Evolutionary conservation across 2,113 vertebrate species (phyloP), one percentile per base, ranked within the genome.

Genomic region (Cygnus buccinator): DNA sequence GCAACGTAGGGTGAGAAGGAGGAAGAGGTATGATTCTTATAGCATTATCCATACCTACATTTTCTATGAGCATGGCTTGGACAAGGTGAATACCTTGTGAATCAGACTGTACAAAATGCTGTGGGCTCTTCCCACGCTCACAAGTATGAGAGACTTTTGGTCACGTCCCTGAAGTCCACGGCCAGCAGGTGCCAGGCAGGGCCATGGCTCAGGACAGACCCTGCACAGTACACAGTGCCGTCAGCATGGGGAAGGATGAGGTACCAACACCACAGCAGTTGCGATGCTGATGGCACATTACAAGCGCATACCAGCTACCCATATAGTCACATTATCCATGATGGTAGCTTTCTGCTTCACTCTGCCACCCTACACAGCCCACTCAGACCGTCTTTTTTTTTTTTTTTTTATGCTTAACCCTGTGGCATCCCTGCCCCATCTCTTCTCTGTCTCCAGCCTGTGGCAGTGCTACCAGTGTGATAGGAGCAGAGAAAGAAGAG

Each of bases 181-280:
- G 13, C 6, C 41, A 43, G 61, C 29, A 46, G 39, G 26, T 26
- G 41, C 52, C 46, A 48, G 52, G 20, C 25, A 62, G 31, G 68
- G 37, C 15, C 50, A 17, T 43, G 37, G 8, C 17, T 55, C 44
- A 44, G 61, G 52, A 67, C 61, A 28, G 46, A 29, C 76, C 50
- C 26, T 37, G 35, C 31, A 7, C 0, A 0, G 31, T n/a, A 20
- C n/a, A 15, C 54, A 29, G 8, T 2, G 3, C 9, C 28, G 31
- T 16, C 57, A 48, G 16, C 0, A 0, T 14, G 35, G 84, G 61
- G 20, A 35, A 8, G 39, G 67, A 9, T 44, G 39, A 39, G 33
- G 37, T 33, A 59, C 61, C 65, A 54, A 28, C 43, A 50, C 23
- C 39, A 33, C 3, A 13, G 59, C 31, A n/a, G 68, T 6, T 86